Percentiles rank a stretch among this genome's conserved stretches.
phyloP scores from a whole-genome alignment of 1,140 invertebrate genomes.

The Heliconius eleuchia region DNA sequence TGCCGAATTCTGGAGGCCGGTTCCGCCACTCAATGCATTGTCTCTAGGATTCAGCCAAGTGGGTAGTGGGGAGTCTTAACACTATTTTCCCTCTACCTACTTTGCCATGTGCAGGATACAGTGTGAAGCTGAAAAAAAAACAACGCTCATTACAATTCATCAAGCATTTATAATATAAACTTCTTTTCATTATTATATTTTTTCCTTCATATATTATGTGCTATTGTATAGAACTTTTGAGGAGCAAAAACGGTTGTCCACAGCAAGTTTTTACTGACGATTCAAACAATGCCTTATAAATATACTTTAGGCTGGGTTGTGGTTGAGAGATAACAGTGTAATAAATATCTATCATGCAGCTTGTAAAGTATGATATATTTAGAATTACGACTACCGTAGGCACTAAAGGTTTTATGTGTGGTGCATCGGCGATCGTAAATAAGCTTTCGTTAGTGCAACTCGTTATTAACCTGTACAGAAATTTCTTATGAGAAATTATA shows the following conservation, averaged over 20 bases:
- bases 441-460: conserved; percentile 16
- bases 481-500: background rate
- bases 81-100: too few species aligned
- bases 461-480: background rate
- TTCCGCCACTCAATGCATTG: too few species aligned
- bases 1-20: too few species aligned
- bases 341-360: conserved; percentile 32
- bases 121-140: background rate
- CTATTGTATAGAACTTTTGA: conserved; percentile 5
- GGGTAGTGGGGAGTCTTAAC: too few species aligned
- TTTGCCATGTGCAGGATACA: too few species aligned
- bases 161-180: background rate
- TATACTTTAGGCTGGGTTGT: conserved; percentile 21
- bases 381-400: conserved; percentile 11
- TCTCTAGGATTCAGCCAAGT: too few species aligned
- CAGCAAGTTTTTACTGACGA: background rate
- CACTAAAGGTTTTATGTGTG: conserved; percentile 16
- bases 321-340: conserved; percentile 23
- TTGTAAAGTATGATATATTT: conserved; percentile 29
- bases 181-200: conserved; percentile 16
- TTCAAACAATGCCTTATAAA: conserved; percentile 29
- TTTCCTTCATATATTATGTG: conserved; percentile 12
- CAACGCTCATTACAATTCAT: background rate
- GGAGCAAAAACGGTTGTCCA: conserved; percentile 7
- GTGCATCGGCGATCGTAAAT: conserved; percentile 13